These are phyloP conservation scores for Salticus scenicus DNA, from an alignment of 2,888 invertebrate genomes.

Conservation along the genomic window DNA sequence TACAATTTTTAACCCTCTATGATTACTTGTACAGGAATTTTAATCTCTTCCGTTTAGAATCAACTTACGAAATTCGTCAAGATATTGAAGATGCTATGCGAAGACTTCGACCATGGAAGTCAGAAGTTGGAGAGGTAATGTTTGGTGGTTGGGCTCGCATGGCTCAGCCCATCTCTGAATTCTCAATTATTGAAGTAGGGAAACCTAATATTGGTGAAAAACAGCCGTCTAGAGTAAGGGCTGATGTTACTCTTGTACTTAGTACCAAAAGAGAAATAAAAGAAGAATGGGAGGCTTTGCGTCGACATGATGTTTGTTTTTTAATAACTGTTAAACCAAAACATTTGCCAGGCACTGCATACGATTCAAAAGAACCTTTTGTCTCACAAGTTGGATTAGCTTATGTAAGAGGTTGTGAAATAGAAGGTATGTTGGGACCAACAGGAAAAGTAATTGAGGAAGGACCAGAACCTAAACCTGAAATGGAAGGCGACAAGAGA, in stretches of 20 bases:
- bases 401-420: constrained; percentile 96
- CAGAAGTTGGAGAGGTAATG: constrained; percentile 89
- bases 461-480: constrained; percentile 89
- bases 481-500: constrained; percentile 89
- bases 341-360: constrained; percentile 84
- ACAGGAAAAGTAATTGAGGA: constrained; percentile 97
- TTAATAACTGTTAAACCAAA: constrained; percentile 92
- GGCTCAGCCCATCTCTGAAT: constrained; percentile 94
- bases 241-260: constrained; percentile 94
- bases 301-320: constrained; percentile 99
- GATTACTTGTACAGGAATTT: constrained; percentile 98
- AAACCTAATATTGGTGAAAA: constrained; percentile 85
- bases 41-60: constrained; percentile 96
- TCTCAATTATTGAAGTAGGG: constrained; percentile 95
- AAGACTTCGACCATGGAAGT: constrained; percentile 93
- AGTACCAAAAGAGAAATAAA: constrained; percentile 94
- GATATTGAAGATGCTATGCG: constrained; percentile 98
- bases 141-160: constrained; percentile 99
- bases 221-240: constrained; percentile 94
- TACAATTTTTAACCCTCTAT: constrained; percentile 98
- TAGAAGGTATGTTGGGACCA: constrained; percentile 97
- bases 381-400: constrained; percentile 93
- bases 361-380: constrained; percentile 82
- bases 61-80: constrained; percentile 98
- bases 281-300: constrained; percentile 95